Base-by-base conservation (phyloP, 2,888 invertebrate species). In the Pristionchus fissidentatus region DNA sequence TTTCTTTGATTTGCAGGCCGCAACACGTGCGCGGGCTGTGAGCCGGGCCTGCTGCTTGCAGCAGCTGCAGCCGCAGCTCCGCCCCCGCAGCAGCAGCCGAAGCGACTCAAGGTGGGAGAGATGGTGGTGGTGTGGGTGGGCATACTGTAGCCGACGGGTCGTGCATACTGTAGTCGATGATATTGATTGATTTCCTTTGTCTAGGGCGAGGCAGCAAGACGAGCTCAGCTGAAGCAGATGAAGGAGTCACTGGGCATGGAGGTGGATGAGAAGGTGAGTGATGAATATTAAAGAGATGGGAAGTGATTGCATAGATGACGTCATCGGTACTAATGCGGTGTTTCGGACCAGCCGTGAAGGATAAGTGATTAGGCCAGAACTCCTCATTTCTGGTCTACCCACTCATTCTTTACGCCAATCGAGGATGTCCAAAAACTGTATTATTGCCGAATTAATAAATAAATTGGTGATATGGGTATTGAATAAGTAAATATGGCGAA, bases 1-100 rank as follows among this genome's bases (percentile, higher is more conserved):
- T 43, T 7, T 26, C 29, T 41, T 46, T 19, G 32, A 77, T 43
- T 41, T 86, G 19, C 57, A 85, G 97, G 97, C 0, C 95, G 95
- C 86, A 96, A 96, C 90, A 98, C 97, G 0, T 98, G 98, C 92
- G 95, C 96, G 0, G 95, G 96, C 85, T 98, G 98, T 93, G 97
- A 98, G 92, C 97, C 98, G 0, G 97, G 97, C 0, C 94, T 93
- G 70, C 92, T 93, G 22, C 89, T 90, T 84, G 92, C 92, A 4
- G 85, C 79, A 15, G 57, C 62, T 13, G 46, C 83, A 8, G 83
- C 73, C 19, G 19, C 84, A 29, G 79, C 79, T 22, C 52, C 75
- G 19, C 46, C 49, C 35, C 75, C 29, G 5, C 75, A 26, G 29
- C 75, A 46, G 7, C 49, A 13, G 8, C 22, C 38, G 38, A 79